These are phyloP conservation scores for Phallusia fumigata DNA, from an alignment of 23 tunicate species.

Conservation along the genomic window DNA sequence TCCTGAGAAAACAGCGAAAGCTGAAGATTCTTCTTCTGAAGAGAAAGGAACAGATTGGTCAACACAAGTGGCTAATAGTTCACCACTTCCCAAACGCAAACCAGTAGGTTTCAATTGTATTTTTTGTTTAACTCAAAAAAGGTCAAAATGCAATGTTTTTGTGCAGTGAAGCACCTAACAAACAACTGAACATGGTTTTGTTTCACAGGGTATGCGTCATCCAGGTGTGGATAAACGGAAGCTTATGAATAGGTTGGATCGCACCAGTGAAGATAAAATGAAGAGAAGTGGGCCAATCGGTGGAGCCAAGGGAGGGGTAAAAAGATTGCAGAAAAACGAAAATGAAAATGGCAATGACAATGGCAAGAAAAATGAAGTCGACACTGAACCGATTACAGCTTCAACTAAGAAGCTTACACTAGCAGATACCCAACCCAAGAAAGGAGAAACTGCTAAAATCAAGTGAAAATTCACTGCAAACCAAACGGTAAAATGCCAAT, in stretches of 20 bases:
- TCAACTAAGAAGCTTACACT: conserved; percentile 76
- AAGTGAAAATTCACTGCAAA: background rate
- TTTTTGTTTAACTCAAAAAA: background rate
- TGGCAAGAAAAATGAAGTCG: conserved; percentile 24
- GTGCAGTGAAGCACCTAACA: too few species aligned
- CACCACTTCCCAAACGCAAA: conserved; percentile 64
- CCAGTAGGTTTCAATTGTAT: conserved; percentile 39
- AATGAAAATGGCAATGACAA: conserved; percentile 11
- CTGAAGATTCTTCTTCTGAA: conserved; percentile 24
- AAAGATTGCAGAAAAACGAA: conserved; percentile 23
- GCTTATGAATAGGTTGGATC: background rate
- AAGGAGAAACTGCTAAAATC: conserved; percentile 75
- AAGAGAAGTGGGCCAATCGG: conserved; percentile 44
- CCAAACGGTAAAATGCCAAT: too few species aligned
- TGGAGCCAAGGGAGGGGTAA: conserved; percentile 7
- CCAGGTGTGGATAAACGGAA: conserved; percentile 66
- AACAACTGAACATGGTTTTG: background rate
- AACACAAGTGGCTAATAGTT: conserved; percentile 61
- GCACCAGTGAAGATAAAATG: background rate
- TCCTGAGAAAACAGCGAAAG: conserved; percentile 46
- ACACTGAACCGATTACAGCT: conserved; percentile 12
- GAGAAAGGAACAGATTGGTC: conserved; percentile 57
- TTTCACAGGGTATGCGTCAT: conserved; percentile 56
- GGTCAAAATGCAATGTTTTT: too few species aligned
- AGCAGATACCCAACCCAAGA: conserved; percentile 89